Evolutionary conservation across 2,113 vertebrate genomes (phyloP).

Genomic region (Phyllopteryx taeniolatus): DNA sequence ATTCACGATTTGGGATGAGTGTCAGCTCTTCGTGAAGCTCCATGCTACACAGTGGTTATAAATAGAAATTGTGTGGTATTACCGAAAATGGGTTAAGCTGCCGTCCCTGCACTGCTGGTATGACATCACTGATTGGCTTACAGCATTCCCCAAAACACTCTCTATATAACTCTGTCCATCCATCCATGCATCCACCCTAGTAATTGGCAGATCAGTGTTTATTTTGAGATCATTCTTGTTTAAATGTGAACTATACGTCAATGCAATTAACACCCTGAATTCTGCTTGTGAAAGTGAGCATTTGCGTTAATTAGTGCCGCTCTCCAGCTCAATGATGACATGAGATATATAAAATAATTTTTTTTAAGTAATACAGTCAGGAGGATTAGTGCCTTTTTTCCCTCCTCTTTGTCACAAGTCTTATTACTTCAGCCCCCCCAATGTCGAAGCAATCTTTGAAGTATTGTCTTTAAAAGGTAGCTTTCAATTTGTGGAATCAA

Average conservation of each 20-base stretch:
- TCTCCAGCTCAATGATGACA: constrained; percentile 43
- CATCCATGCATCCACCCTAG: background rate
- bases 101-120: constrained; percentile 75
- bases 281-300: constrained; percentile 54
- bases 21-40: constrained; percentile 52
- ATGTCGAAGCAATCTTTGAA: constrained; percentile 51
- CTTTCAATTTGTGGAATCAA: constrained; percentile 68
- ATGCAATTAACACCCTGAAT: constrained; percentile 51
- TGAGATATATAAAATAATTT: constrained; percentile 22
- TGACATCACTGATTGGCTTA: constrained; percentile 77
- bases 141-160: constrained; percentile 67
- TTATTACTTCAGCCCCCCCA: constrained; percentile 25
- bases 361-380: background rate
- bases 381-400: constrained; percentile 17
- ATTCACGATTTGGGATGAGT: background rate
- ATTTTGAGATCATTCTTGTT: constrained; percentile 12
- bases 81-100: constrained; percentile 83
- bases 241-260: constrained; percentile 42
- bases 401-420: constrained; percentile 7
- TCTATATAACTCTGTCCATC: background rate
- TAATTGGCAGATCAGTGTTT: constrained; percentile 13
- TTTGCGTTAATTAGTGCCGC: constrained; percentile 51
- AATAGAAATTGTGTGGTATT: constrained; percentile 78
- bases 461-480: constrained; percentile 61
- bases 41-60: constrained; percentile 74